Base-by-base conservation (phyloP, 2,797 vertebrate genomes). In the Sebastes kiyomatsui region DNA sequence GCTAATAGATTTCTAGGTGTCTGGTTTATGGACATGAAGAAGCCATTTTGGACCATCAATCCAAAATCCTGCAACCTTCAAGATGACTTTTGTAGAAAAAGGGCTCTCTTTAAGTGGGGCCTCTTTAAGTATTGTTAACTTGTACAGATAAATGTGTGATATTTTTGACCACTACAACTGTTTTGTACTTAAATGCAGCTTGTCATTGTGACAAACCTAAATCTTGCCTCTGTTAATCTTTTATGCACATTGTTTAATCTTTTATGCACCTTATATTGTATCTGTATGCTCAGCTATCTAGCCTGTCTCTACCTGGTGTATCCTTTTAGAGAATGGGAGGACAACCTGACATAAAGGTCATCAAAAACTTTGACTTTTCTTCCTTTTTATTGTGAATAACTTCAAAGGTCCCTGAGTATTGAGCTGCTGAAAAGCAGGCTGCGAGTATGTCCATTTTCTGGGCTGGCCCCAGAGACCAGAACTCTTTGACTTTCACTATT, bases 111-210 rank as follows among this genome's bases (percentile, higher is more conserved):
- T 20, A 72, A 71, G 83, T 69, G 82, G 77, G 91, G 92, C 92
- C 81, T 86, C 90, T 94, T 46, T 86, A 94, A 93, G 92, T 95
- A 94, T 95, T 96, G 94, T 96, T 95, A 86, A 96, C 94, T 94
- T 97, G 96, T 96, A 96, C 95, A 96, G 96, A 95, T 96, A 96
- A 96, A 96, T 96, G 96, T 96, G 95, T 96, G 91, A 96, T 97
- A 97, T 96, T 96, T 96, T 97, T 97, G 95, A 96, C 96, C 96
- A 97, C 96, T 96, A 96, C 96, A 95, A 94, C 95, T 93, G 95
- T 97, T 97, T 97, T 97, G 95, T 97, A 97, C 96, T 96, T 90
- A 91, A 95, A 95, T 94, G 94, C 96, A 96, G 94, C 95, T 95
- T 95, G 94, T 95, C 94, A 93, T 92, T 92, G 95, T 96, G 95